Conservation (phyloP, 2,797 vertebrate species). For the Perodicticus potto region DNA sequence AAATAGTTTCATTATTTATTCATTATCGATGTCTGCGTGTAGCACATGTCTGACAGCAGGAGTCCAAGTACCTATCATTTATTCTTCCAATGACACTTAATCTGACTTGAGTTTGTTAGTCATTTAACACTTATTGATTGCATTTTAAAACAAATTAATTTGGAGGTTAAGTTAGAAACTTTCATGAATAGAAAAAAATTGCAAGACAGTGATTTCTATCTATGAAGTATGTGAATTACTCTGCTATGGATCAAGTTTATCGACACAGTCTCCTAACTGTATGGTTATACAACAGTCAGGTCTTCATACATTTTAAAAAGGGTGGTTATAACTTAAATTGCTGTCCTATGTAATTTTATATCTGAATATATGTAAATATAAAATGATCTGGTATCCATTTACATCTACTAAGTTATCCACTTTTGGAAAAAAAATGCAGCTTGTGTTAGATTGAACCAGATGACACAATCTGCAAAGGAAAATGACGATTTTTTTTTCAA, state of each 20-base stretch:
- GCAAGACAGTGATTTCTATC: constrained; percentile 43
- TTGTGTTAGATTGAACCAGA: background rate
- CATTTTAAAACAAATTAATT: constrained; percentile 65
- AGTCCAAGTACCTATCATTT: background rate
- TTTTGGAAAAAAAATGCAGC: background rate
- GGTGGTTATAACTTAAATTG: background rate
- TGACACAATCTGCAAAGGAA: background rate
- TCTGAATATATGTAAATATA: constrained; percentile 24
- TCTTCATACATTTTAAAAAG: background rate
- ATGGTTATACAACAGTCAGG: background rate
- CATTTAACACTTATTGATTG: constrained; percentile 58
- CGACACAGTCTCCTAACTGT: background rate
- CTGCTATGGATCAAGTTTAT: constrained; percentile 52
- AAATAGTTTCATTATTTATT: constrained; percentile 7
- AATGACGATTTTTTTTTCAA: background rate
- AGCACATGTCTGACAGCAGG: background rate
- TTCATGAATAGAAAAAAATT: constrained; percentile 11
- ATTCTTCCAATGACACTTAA: constrained; percentile 18
- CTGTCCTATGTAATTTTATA: background rate
- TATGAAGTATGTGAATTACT: background rate
- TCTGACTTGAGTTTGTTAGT: constrained; percentile 42
- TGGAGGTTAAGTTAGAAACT: background rate
- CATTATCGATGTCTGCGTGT: background rate
- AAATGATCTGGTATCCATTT: constrained; percentile 1
- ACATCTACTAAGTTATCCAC: background rate